Evolutionary conservation across 2,113 vertebrate genomes (phyloP), one percentile per base, ranked within the genome.

Genomic region (Rhineura floridana): DNA sequence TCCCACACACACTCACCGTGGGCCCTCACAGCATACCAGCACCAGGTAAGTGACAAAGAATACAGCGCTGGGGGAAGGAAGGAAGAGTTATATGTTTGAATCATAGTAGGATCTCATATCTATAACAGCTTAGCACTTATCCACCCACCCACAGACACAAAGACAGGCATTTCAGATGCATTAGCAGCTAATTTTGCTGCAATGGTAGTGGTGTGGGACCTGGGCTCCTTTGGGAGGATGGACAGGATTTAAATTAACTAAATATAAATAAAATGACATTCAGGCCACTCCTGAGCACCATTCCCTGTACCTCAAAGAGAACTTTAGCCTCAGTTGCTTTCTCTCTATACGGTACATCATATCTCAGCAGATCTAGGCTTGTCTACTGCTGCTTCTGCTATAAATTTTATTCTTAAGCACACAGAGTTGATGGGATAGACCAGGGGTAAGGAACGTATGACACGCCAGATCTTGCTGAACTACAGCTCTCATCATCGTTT

Each of bases 21-120:
- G 97, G 21, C 97, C 98, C 93, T 98, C 96, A 93, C 98, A 99
- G 96, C 98, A 99, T 78, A 92, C 93, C 82, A 99, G 96, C 87
- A 97, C 96, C 91, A 98, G 90, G 95, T 98, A 98, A 73, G 98
- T 98, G 75, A 96, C 91, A 76, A 99, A 86, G 95, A 98, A 99
- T 76, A 99, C 96, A 0, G 91, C 98, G 17, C 99, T 99, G 93
- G 8, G 19, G 83, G 91, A 42, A 95, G 36, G 95, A 77, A 95
- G 62, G 48, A 36, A 0, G 0, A 7, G 7, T 39, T 9, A 52
- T 25, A 80, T 62, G 42, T 63, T 65, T 65, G 44, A 25, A 67
- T 39, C 52, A 19, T 44, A 33, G 15, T 33, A 10, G 36, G 19
- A 30, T 9, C 59, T 44, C 7, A 19, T 12, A 39, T 75, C 39